phyloP scores from a whole-genome alignment of 2,797 vertebrate genomes.

The Pelodytes ibericus region DNA sequence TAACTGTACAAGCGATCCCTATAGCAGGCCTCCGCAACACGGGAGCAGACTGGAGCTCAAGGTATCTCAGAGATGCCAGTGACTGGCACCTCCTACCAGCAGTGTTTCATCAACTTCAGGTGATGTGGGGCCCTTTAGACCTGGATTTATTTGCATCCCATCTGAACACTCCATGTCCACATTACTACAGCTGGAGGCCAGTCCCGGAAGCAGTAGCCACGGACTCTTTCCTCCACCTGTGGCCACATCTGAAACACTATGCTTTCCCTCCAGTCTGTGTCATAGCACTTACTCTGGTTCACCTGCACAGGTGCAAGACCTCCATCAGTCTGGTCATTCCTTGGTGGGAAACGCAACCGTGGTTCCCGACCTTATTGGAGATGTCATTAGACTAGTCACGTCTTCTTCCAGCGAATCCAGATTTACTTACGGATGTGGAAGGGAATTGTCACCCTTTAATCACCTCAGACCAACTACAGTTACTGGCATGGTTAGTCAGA shows the following conservation, averaged over 20 bases:
- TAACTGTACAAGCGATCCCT: too few relatives aligned
- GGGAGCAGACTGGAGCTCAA: accelerated
- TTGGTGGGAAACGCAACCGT: background rate
- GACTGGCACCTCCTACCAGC: background rate
- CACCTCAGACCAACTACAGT: background rate
- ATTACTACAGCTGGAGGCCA: background rate
- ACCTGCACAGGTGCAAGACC: background rate
- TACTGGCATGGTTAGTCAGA: background rate
- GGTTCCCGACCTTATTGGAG: background rate
- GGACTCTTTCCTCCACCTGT: background rate
- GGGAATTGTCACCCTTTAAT: too few relatives aligned
- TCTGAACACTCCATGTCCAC: background rate
- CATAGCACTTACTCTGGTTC: background rate
- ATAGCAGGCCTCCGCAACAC: background rate
- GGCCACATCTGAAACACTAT: background rate
- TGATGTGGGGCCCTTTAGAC: background rate
- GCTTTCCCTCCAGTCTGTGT: background rate
- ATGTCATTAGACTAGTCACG: background rate
- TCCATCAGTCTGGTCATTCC: background rate
- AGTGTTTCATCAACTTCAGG: background rate
- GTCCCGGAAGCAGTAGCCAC: background rate
- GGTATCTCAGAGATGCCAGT: background rate
- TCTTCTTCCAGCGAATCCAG: background rate
- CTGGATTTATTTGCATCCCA: background rate
- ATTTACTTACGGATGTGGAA: too few relatives aligned